phyloP scores from a whole-genome alignment of 2,888 invertebrate genomes.

The Hedya salicella region DNA sequence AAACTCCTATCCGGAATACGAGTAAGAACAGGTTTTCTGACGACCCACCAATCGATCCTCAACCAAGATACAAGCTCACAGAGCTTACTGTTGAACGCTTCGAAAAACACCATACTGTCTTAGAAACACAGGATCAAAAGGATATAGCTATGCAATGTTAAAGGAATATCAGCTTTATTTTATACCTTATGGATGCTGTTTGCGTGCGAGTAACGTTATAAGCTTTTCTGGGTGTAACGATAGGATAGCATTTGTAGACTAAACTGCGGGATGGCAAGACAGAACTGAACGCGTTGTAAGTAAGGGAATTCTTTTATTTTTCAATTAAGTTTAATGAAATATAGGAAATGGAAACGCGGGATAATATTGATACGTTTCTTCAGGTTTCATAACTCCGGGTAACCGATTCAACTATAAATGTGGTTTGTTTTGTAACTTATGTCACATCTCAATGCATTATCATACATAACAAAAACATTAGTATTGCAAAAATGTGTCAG shows the following conservation, averaged over 20 bases:
- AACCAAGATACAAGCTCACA: constrained; percentile 45
- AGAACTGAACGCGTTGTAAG: constrained; percentile 69
- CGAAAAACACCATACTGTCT: constrained; percentile 48
- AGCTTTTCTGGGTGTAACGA: constrained; percentile 43
- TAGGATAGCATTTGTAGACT: constrained; percentile 69
- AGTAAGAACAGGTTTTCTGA: constrained; percentile 53
- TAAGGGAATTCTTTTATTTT: constrained; percentile 75
- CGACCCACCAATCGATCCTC: constrained; percentile 46
- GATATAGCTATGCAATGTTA: constrained; percentile 49
- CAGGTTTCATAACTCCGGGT: too few species aligned
- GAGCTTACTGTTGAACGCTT: constrained; percentile 50
- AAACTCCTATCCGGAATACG: constrained; percentile 49
- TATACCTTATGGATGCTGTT: constrained; percentile 42
- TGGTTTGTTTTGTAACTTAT: too few species aligned
- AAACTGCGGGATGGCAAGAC: constrained; percentile 71
- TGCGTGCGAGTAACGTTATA: constrained; percentile 45
- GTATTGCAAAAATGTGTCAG: too few species aligned
- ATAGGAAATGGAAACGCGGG: constrained; percentile 47
- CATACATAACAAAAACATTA: too few species aligned
- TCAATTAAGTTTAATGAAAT: constrained; percentile 76
- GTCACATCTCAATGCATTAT: too few species aligned
- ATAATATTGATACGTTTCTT: background rate
- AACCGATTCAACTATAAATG: too few species aligned
- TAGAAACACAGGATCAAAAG: constrained; percentile 48
- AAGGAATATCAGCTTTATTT: constrained; percentile 49